Evolutionary conservation across 2,888 invertebrate genomes (phyloP).

Genomic region (Xestobium rufovillosum): DNA sequence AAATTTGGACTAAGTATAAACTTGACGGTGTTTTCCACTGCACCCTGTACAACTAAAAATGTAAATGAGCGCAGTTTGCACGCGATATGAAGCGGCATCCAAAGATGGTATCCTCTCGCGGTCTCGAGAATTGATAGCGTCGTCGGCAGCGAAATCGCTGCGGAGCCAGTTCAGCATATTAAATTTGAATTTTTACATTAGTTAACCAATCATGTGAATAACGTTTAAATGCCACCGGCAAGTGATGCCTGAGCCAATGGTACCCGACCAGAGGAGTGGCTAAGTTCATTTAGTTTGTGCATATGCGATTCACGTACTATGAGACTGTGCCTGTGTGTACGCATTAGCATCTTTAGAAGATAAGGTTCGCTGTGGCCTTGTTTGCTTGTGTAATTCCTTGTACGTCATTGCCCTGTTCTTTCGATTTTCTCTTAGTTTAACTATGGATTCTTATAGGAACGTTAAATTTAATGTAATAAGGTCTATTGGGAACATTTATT

Average conservation of each 20-base stretch:
- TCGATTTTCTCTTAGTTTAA: too few relatives aligned
- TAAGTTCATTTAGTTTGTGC: conserved; percentile 40
- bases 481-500: too few relatives aligned
- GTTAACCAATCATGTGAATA: conserved; percentile 43
- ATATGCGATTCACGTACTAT: conserved; percentile 36
- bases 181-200: conserved; percentile 45
- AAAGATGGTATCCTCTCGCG: conserved; percentile 10
- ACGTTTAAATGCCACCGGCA: conserved; percentile 39
- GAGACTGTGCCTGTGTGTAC: conserved; percentile 19
- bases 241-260: conserved; percentile 35
- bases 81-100: conserved; percentile 5
- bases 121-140: too few relatives aligned
- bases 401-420: conserved; percentile 25
- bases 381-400: conserved; percentile 27
- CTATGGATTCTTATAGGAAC: too few relatives aligned
- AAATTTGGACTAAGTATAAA: too few relatives aligned
- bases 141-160: conserved; percentile 11
- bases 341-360: too few relatives aligned
- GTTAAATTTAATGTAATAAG: too few relatives aligned
- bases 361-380: conserved; percentile 27
- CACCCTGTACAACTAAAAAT: too few relatives aligned
- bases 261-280: conserved; percentile 37
- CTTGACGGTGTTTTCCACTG: too few relatives aligned
- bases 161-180: conserved; percentile 32
- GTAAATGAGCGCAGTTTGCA: conserved; percentile 1